Percentiles rank a stretch among this genome's conserved stretches.
These are phyloP conservation scores for Rhinella marina DNA, from an alignment of 2,797 vertebrate genomes.

Conservation along the genomic window DNA sequence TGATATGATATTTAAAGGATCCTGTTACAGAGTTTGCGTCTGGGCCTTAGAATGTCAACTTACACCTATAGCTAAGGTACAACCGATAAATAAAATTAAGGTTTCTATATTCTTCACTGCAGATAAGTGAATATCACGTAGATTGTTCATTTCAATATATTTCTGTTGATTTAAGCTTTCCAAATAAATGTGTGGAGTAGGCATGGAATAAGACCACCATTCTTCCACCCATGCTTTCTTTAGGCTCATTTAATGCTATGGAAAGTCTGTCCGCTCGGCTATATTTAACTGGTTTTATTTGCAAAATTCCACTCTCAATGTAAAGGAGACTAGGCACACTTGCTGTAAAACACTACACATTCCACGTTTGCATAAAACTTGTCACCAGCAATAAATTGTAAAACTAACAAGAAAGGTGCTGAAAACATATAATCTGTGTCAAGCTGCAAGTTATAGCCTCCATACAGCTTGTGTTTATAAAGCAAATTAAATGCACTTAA, in stretches of 20 bases:
- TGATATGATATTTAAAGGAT: neutral
- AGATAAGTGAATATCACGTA: neutral
- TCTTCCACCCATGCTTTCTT: constrained; percentile 40
- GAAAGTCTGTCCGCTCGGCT: constrained; percentile 54
- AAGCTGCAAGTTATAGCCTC: constrained; percentile 56
- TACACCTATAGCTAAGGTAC: neutral
- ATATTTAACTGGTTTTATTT: constrained; percentile 53
- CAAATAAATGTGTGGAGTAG: constrained; percentile 54
- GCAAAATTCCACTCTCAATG: constrained; percentile 55
- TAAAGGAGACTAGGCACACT: constrained; percentile 39
- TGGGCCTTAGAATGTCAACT: neutral
- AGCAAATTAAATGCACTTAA: constrained; percentile 44
- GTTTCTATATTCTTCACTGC: neutral
- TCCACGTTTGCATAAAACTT: constrained; percentile 55
- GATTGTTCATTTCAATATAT: constrained; percentile 36
- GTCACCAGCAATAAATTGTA: constrained; percentile 57
- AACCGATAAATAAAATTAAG: neutral
- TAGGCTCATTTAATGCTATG: constrained; percentile 57
- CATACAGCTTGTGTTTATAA: constrained; percentile 38
- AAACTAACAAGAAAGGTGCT: constrained; percentile 59
- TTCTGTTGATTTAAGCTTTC: constrained; percentile 53
- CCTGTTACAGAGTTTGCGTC: neutral
- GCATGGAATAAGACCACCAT: constrained; percentile 50
- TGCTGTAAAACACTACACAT: constrained; percentile 51
- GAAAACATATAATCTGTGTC: constrained; percentile 59